Conservation (phyloP, 2,113 vertebrate genomes). For the Coturnix japonica region DNA sequence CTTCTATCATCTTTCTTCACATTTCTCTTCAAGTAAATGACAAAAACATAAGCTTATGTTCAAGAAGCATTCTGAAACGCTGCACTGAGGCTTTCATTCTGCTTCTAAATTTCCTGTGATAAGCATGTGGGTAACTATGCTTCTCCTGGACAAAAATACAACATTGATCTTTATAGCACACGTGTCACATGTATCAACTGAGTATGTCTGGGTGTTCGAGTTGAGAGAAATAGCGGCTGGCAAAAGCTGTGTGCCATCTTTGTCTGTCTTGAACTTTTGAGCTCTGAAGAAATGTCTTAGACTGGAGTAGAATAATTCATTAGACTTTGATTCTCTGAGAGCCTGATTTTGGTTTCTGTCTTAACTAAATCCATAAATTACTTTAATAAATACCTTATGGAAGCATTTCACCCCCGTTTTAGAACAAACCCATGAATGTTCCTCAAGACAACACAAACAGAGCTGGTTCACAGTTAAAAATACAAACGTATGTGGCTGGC, state of each 20-base stretch:
- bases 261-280: neutral
- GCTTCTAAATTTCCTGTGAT: neutral
- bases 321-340: neutral
- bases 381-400: neutral
- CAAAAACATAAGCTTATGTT: neutral
- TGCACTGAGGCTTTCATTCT: neutral
- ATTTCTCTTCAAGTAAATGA: conserved; percentile 14
- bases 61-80: neutral
- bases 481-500: conserved; percentile 41
- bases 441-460: neutral
- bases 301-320: neutral
- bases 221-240: neutral
- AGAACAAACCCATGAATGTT: neutral
- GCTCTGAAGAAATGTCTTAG: neutral
- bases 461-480: neutral
- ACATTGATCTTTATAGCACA: neutral
- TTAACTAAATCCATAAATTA: neutral
- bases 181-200: neutral
- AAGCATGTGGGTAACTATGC: neutral
- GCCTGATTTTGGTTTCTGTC: neutral
- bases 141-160: neutral
- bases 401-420: neutral
- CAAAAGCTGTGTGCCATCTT: neutral
- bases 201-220: neutral
- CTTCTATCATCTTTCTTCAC: conserved; percentile 18